These are phyloP conservation scores for Parotocinclus haroldoi DNA, from an alignment of 2,797 vertebrate species.

Conservation along the genomic window DNA sequence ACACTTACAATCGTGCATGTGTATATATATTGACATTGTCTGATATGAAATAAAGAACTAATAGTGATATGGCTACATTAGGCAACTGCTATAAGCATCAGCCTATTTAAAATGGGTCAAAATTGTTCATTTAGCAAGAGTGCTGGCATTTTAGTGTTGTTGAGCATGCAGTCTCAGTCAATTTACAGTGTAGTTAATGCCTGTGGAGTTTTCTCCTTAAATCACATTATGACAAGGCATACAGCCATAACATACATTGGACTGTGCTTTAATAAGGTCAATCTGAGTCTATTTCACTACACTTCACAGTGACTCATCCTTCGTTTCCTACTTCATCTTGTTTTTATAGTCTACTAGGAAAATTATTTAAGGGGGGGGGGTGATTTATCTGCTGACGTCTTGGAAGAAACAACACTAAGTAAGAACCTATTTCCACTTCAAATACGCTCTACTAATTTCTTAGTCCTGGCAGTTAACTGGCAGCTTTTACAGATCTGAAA, in stretches of 20 bases:
- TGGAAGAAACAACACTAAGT: conserved; percentile 32
- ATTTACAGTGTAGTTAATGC: conserved; percentile 7
- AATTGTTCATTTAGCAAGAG: neutral
- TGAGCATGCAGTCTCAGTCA: conserved; percentile 3
- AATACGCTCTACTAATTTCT: conserved; percentile 51
- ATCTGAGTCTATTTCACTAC: conserved; percentile 3
- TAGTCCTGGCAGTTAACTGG: conserved; percentile 48
- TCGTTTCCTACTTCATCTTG: conserved; percentile 7
- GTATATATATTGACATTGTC: no score
- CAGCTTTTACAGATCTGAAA: conserved; percentile 40
- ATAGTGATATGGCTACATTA: no score
- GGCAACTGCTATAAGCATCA: no score
- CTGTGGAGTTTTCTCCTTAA: neutral
- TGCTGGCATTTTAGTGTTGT: conserved; percentile 1
- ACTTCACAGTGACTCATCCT: conserved; percentile 4
- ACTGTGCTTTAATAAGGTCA: conserved; percentile 4
- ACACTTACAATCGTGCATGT: no score
- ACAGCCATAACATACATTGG: neutral
- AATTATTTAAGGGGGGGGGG: conserved; percentile 12
- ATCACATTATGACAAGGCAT: neutral
- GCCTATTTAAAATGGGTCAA: no score
- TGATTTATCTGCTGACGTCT: conserved; percentile 31
- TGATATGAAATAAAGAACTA: no score
- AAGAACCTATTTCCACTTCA: conserved; percentile 51
- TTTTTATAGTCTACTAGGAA: conserved; percentile 3